Base-by-base conservation (phyloP, 1,140 invertebrate species). In the Drosophila sp. region DNA sequence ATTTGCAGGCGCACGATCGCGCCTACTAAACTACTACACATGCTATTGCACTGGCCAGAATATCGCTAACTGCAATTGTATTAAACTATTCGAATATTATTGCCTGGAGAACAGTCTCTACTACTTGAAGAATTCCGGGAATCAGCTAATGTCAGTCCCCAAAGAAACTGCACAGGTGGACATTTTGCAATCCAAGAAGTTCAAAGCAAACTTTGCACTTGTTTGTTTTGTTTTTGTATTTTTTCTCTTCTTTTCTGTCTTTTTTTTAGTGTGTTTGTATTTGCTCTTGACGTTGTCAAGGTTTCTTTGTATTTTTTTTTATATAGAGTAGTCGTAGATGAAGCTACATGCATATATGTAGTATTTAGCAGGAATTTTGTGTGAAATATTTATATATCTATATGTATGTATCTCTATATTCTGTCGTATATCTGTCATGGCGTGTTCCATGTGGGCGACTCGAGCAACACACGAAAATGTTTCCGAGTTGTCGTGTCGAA, bases 401-500 rank as follows among this genome's bases (percentile, higher is more conserved):
- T 67, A 58, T 63, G 50, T 78, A 66, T 54, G 8, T 45, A 21
- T 27, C 11, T 54, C 46, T 51, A 25, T 78, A 41, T 72, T 67
- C n/a, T n/a, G n/a, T n/a, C n/a, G 29, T 50, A 45, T 61, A 51
- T 51, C 54, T 56, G 38, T 40, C 34, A 61, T 72, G 78, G 74
- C 78, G 66, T 81, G 46, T 72, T 82, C 54, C 67, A 70, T 73
- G 83, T 86, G 82, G 78, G 82, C 83, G 82, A 69, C 48, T 46
- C 41, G 61, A 77, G 71, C 72, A 56, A 65, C 70, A 75, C 54
- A 71, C 48, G 53, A 84, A 67, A 87, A 82, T 86, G 76, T 87
- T 87, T 87, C 83, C 83, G 83, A 87, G 78, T 89, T 87, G 76
- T 86, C 75, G 71, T 86, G 78, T 87, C 75, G 56, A 82, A 76